Conservation (phyloP, 2,888 invertebrate species). For the Drosophila macrospina region DNA sequence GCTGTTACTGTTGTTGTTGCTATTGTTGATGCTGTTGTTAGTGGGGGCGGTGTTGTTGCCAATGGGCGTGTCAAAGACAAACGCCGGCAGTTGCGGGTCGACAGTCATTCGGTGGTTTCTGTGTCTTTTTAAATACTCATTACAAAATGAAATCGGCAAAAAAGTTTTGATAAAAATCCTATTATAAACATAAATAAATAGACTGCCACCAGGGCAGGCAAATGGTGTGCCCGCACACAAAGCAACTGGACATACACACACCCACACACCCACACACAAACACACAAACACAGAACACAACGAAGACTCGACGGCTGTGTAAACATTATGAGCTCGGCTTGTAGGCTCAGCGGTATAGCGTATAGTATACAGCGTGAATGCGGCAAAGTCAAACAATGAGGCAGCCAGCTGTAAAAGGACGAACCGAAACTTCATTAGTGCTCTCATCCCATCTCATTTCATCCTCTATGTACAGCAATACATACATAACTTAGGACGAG, state of each 20-base stretch:
- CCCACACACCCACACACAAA: constrained; percentile 29
- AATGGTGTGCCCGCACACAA: constrained; percentile 45
- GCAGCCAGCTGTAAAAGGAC: constrained; percentile 75
- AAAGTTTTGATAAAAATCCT: constrained; percentile 82
- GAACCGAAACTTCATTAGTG: constrained; percentile 78
- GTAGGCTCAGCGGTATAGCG: constrained; percentile 39
- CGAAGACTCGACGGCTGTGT: constrained; percentile 42
- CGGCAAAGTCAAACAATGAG: constrained; percentile 78
- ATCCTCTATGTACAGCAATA: constrained; percentile 32
- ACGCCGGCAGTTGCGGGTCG: constrained; percentile 65
- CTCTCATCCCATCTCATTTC: constrained; percentile 52
- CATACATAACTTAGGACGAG: constrained; percentile 26
- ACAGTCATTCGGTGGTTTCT: constrained; percentile 44
- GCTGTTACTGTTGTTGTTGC: neutral
- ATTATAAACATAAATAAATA: constrained; percentile 82
- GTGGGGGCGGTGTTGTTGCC: constrained; percentile 11
- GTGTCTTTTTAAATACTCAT: constrained; percentile 80
- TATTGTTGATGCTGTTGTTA: neutral
- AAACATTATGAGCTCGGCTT: constrained; percentile 68
- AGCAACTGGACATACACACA: constrained; percentile 13
- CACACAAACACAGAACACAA: constrained; percentile 15
- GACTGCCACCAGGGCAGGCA: constrained; percentile 59
- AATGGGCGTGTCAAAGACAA: constrained; percentile 73
- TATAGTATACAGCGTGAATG: too few relatives aligned
- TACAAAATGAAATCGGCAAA: constrained; percentile 70